Conservation (phyloP, 2,888 invertebrate species). For the Archips crataeganus region DNA sequence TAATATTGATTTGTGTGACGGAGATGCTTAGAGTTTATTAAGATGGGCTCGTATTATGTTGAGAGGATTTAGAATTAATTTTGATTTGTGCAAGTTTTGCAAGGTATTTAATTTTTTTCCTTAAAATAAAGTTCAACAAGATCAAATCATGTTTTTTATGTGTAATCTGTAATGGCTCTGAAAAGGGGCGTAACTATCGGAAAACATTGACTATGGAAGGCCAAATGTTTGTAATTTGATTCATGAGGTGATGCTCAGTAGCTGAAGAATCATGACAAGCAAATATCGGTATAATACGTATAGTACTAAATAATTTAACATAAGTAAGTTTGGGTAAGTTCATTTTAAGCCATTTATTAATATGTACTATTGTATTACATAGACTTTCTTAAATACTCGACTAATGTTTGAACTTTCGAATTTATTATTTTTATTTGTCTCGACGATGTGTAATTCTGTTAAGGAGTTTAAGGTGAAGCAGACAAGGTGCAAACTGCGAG, state of each 20-base stretch:
- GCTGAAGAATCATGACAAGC: background rate
- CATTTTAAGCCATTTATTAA: background rate
- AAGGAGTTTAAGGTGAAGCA: conserved; percentile 31
- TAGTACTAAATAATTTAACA: background rate
- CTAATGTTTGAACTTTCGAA: background rate
- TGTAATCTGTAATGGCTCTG: background rate
- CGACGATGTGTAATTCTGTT: conserved; percentile 26
- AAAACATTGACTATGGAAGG: background rate
- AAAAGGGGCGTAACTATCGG: background rate
- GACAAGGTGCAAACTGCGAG: background rate
- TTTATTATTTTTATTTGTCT: conserved; percentile 19
- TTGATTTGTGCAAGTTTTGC: conserved; percentile 30
- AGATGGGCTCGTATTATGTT: background rate
- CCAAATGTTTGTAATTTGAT: background rate
- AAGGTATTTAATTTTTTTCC: conserved; percentile 24
- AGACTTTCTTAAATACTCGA: background rate
- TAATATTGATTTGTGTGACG: background rate
- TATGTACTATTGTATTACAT: conserved; percentile 2
- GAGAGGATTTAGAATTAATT: conserved; percentile 1
- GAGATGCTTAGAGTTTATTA: background rate
- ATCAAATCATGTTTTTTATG: background rate
- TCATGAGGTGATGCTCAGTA: background rate
- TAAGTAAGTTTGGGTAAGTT: conserved; percentile 15
- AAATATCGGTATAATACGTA: background rate
- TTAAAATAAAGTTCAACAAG: conserved; percentile 19